These are phyloP conservation scores for Machimus rusticus DNA, from an alignment of 2,888 invertebrate species.

Conservation along the genomic window DNA sequence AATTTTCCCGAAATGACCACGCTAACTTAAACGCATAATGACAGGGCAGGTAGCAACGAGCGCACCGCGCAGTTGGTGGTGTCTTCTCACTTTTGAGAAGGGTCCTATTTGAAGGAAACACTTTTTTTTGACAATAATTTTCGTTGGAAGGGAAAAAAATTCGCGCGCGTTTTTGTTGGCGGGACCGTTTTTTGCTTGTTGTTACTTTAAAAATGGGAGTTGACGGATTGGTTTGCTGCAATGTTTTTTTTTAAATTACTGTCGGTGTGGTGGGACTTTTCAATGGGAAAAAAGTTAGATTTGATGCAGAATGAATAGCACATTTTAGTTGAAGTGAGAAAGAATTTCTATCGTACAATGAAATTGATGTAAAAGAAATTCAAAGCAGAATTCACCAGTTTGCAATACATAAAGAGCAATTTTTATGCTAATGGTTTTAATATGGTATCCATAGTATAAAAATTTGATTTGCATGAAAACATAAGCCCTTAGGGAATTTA, in stretches of 20 bases:
- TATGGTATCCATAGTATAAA: background rate
- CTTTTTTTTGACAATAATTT: background rate
- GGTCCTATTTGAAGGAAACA: background rate
- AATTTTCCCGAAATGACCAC: slow-evolving; percentile 12
- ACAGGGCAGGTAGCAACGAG: background rate
- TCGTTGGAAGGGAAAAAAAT: slow-evolving; percentile 6
- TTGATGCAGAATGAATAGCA: background rate
- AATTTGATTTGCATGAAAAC: background rate
- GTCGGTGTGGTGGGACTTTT: background rate
- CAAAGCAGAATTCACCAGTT: background rate
- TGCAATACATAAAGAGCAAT: background rate
- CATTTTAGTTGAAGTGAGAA: background rate
- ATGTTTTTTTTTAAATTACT: background rate
- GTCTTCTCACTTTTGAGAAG: background rate
- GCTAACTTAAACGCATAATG: background rate
- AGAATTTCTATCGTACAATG: background rate
- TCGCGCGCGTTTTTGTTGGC: background rate
- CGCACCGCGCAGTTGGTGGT: background rate
- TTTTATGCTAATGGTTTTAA: background rate
- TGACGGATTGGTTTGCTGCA: background rate
- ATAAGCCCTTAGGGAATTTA: background rate
- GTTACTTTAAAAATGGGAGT: background rate
- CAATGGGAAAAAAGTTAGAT: background rate
- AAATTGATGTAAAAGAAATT: background rate
- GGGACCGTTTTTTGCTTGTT: background rate